Base-by-base conservation (phyloP, 23 tunicate species). In the Ascidia mentula region DNA sequence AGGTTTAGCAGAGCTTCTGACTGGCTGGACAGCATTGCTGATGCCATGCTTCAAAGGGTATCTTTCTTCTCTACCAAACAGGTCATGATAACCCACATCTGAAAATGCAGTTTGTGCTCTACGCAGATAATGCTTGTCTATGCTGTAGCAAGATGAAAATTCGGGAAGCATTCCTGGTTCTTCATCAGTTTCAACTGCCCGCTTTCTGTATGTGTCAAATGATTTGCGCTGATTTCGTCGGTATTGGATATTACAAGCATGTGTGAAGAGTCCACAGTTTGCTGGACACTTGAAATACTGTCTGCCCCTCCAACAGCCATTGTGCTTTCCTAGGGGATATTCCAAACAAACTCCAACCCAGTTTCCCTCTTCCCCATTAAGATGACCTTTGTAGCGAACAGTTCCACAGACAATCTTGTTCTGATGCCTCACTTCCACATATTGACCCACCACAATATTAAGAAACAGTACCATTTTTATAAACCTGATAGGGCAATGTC, bases 261-360 rank as follows among this genome's bases (percentile, higher is more conserved):
- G 98, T 15, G 98, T 88, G 77, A 93, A 93, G 31, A 93, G 32
- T 8, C 98, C 98, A 73, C 72, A 77, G 22, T 88, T 75, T n/a
- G 65, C 72, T 31, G 89, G 80, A 32, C 93, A 88, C 60, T 91
- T 83, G 45, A 93, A 93, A 77, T 93, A 93, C 28, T 93, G 89
- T 36, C 88, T 46, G 42, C 98, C 98, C 72, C 93, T 88, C 91
- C 91, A 93, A 40, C 75, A 76, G 40, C 98, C 98, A 60, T 93
- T 93, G 75, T 93, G 98, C n/a, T 77, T 80, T 12, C 93, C 93
- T 31, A 88, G 31, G 31, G 98, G 98, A 72, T 84, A 88, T 32
- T 93, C 93, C 38, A 93, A 70, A 33, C 84, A 83, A 37, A 93
- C 36, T 30, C 98, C 98, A 53, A 93, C 86, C 98, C 98, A 93